Percentiles rank a stretch among this genome's conserved stretches.
phyloP scores from a whole-genome alignment of 2,797 vertebrate genomes.

The Argyrosomus regius region DNA sequence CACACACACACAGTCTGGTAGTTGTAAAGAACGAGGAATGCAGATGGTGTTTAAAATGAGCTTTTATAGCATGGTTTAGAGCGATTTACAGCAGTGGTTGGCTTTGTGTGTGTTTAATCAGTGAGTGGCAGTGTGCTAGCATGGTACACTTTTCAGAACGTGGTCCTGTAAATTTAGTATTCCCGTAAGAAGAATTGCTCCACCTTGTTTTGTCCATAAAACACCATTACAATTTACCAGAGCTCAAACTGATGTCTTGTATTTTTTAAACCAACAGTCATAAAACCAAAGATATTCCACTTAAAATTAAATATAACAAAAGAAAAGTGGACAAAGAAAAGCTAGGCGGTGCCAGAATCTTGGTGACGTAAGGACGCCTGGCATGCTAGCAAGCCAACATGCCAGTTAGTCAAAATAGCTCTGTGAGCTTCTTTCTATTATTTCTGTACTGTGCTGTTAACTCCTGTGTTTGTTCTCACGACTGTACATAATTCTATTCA shows the following conservation, averaged over 20 bases:
- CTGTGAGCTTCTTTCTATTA: background rate
- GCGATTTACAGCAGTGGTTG: slow-evolving; percentile 63
- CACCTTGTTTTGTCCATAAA: slow-evolving; percentile 6
- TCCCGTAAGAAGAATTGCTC: slow-evolving; percentile 30
- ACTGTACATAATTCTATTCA: background rate
- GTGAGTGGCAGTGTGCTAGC: slow-evolving; percentile 39
- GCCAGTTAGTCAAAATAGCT: background rate
- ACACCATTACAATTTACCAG: background rate
- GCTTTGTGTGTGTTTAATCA: slow-evolving; percentile 42
- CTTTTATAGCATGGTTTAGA: slow-evolving; percentile 72
- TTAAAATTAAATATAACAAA: background rate
- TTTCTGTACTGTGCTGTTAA: background rate
- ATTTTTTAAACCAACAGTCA: background rate
- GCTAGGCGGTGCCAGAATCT: too few species aligned
- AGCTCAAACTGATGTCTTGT: background rate
- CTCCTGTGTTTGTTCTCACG: background rate
- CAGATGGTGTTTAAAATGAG: slow-evolving; percentile 77
- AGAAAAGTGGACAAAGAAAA: background rate
- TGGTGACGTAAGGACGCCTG: background rate
- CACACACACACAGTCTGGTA: slow-evolving; percentile 52
- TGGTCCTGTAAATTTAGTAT: slow-evolving; percentile 23
- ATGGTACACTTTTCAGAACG: slow-evolving; percentile 8
- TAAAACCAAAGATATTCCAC: background rate
- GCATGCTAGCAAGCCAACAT: background rate
- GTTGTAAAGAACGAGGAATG: slow-evolving; percentile 69